These are phyloP conservation scores for Microcebus ravelobensis DNA, from an alignment of 2,113 vertebrate species.

Conservation along the genomic window DNA sequence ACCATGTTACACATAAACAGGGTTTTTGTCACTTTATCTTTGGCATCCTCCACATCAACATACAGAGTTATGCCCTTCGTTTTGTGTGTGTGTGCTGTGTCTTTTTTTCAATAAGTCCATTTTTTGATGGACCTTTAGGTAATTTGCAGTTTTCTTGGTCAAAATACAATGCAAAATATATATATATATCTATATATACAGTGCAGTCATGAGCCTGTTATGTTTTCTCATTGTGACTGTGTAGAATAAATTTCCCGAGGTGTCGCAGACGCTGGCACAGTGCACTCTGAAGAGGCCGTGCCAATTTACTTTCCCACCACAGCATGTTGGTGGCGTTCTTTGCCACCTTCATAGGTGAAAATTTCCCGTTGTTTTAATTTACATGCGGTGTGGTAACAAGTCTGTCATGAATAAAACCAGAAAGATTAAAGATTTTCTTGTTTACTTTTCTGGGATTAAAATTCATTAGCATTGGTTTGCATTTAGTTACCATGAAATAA, in stretches of 20 bases:
- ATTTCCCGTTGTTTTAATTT: accelerated
- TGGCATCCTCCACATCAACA: accelerated
- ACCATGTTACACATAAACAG: accelerated
- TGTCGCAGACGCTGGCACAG: accelerated
- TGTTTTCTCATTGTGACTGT: background rate
- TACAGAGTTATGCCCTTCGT: accelerated
- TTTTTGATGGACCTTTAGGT: background rate
- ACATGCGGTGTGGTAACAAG: accelerated
- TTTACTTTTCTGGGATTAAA: background rate
- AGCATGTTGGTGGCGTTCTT: accelerated
- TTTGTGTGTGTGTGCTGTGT: accelerated
- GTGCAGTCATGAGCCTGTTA: accelerated
- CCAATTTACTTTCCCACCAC: accelerated
- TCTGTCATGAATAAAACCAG: accelerated
- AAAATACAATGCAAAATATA: too few species aligned
- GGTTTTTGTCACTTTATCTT: accelerated
- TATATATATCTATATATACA: too few species aligned
- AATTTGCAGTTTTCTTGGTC: background rate
- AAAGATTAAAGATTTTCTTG: background rate
- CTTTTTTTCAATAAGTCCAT: background rate
- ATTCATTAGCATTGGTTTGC: background rate
- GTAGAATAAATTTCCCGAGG: accelerated
- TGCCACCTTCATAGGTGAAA: background rate
- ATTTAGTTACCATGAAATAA: background rate
- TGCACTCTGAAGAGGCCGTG: accelerated